Evolutionary conservation across 2,113 vertebrate species (phyloP).

Genomic region (Daubentonia madagascariensis): DNA sequence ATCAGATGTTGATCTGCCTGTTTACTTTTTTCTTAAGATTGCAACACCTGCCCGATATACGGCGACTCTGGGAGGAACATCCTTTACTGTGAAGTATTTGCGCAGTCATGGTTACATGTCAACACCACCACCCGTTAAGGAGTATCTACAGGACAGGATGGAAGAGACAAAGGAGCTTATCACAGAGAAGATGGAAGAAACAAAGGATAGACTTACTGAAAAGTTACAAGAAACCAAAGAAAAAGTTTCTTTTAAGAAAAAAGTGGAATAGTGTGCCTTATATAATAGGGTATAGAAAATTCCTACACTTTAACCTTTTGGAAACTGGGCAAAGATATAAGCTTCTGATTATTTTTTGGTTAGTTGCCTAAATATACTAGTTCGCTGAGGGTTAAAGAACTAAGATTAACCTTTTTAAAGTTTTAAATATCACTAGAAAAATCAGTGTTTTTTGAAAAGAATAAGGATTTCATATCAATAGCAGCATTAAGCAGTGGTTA

Average conservation of each 20-base stretch:
- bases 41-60: slow-evolving; percentile 96
- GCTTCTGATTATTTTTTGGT: slow-evolving; percentile 58
- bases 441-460: slow-evolving; percentile 62
- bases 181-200: slow-evolving; percentile 93
- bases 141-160: slow-evolving; percentile 93
- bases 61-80: slow-evolving; percentile 95
- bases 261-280: slow-evolving; percentile 85
- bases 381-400: slow-evolving; percentile 68
- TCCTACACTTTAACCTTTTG: slow-evolving; percentile 76
- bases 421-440: slow-evolving; percentile 60
- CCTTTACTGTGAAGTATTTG: slow-evolving; percentile 93
- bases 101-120: slow-evolving; percentile 92
- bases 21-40: slow-evolving; percentile 85
- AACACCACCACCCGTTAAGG: slow-evolving; percentile 94
- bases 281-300: slow-evolving; percentile 41
- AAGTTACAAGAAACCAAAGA: slow-evolving; percentile 96
- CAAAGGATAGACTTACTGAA: slow-evolving; percentile 87
- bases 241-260: slow-evolving; percentile 95
- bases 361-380: slow-evolving; percentile 33
- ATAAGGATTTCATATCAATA: not conserved
- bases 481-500: slow-evolving; percentile 16
- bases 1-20: not conserved
- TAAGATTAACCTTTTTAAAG: slow-evolving; percentile 33
- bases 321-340: slow-evolving; percentile 63
- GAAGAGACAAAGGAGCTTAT: slow-evolving; percentile 88